These are phyloP conservation scores for Drosophila atroscutellata DNA, from an alignment of 2,888 invertebrate genomes.

Conservation along the genomic window DNA sequence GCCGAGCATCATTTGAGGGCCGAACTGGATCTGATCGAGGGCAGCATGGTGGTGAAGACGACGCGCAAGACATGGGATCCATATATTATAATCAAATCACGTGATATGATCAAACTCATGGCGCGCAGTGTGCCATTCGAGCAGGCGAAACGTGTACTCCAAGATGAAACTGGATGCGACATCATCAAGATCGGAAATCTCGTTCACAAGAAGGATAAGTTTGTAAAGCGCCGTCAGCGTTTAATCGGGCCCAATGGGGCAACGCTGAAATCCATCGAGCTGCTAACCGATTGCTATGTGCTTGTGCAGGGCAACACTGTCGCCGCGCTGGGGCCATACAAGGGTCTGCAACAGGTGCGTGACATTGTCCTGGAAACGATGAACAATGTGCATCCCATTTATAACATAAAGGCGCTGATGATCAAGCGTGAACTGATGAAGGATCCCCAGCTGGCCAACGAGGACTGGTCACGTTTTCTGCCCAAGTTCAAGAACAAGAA, in stretches of 20 bases:
- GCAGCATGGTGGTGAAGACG: conserved; percentile 97
- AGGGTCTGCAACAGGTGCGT: conserved; percentile 93
- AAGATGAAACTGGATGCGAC: conserved; percentile 97
- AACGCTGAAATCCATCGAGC: conserved; percentile 97
- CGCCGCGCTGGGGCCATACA: conserved; percentile 97
- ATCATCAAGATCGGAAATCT: conserved; percentile 98
- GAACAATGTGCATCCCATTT: conserved; percentile 99
- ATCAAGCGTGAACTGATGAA: conserved; percentile 97
- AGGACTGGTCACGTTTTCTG: conserved; percentile 98
- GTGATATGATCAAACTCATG: conserved; percentile 97
- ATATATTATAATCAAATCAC: conserved; percentile 96
- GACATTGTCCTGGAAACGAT: conserved; percentile 98
- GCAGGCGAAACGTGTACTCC: conserved; percentile 93
- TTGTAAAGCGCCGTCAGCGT: conserved; percentile 96
- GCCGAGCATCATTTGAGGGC: conserved; percentile 92
- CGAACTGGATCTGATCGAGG: conserved; percentile 96
- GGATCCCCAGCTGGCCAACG: conserved; percentile 95
- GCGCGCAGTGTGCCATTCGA: conserved; percentile 98
- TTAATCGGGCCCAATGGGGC: conserved; percentile 99
- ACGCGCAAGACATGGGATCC: conserved; percentile 99
- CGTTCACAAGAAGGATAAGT: conserved; percentile 96
- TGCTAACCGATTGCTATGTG: conserved; percentile 98
- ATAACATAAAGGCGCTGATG: conserved; percentile 98
- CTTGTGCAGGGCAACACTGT: conserved; percentile 99
- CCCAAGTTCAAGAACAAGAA: conserved; percentile 97